Base-by-base conservation (phyloP, 1,140 invertebrate species). In the Sitodiplosis mosellana region DNA sequence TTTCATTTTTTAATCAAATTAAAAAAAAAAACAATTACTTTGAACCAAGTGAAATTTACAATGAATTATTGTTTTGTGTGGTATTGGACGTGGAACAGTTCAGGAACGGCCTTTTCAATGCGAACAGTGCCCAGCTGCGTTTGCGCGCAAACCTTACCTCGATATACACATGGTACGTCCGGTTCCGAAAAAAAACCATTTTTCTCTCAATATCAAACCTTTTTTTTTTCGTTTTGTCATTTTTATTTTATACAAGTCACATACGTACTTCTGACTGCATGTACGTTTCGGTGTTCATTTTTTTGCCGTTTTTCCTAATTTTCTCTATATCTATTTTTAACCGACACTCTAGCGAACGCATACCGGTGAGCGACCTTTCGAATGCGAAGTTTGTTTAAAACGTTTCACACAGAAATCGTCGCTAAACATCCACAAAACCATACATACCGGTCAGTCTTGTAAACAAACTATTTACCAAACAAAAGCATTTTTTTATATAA, bases 381-480 rank as follows among this genome's bases (percentile, higher is more conserved):
- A 74, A 66, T 83, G 81, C 63, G 73, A 77, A 57, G 68, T 76
- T 55, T 77, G 76, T 60, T 70, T 77, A 53, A 77, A 77, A 59
- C 69, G 74, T 63, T 80, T 78, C 66, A 77, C 75, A 43, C 75
- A 78, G 59, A 80, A 80, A 60, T 77, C 75, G 51, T 77, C 74
- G 56, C 66, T 78, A 50, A 76, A 82, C 68, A 81, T 82, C 54
- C 81, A 83, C 68, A 81, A 81, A 59, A 71, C 80, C 50, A 80
- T 80, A 51, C 80, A 83, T 60, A 80, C 77, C 52, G 77, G 81
- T 69, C 72, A 45, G 27, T 27, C 27, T 27, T 10, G n/a, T n/a
- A n/a, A n/a, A n/a, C n/a, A n/a, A n/a, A n/a, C n/a, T n/a, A n/a
- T n/a, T n/a, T n/a, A n/a, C n/a, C n/a, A n/a, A n/a, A n/a, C n/a